A percentile compares a stretch with the other conserved stretches of the same genome.
Evolutionary conservation across 2,888 invertebrate genomes (phyloP).

Genomic region (Mesoligia furuncula): DNA sequence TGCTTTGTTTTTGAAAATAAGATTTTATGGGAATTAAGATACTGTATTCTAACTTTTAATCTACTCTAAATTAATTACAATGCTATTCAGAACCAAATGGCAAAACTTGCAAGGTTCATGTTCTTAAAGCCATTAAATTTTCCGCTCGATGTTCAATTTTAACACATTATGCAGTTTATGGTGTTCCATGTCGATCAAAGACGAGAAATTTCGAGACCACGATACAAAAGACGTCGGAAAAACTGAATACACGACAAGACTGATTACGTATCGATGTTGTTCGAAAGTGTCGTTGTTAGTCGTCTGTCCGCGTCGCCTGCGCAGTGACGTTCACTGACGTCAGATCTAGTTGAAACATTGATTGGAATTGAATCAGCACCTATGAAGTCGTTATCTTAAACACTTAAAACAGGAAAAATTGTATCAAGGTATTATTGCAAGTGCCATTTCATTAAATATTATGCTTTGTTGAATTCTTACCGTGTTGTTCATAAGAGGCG

Average conservation of each 20-base stretch:
- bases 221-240: conserved; percentile 19
- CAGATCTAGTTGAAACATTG: conserved; percentile 61
- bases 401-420: conserved; percentile 63
- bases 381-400: conserved; percentile 64
- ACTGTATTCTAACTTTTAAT: background rate
- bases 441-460: conserved; percentile 59
- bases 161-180: background rate
- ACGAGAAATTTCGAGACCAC: background rate
- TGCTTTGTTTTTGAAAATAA: conserved; percentile 14
- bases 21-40: background rate
- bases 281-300: conserved; percentile 51
- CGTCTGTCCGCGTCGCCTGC: conserved; percentile 35
- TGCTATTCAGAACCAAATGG: background rate
- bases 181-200: background rate
- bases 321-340: conserved; percentile 58
- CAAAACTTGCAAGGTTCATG: background rate
- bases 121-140: background rate
- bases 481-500: conserved; percentile 57
- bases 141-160: background rate
- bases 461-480: conserved; percentile 63
- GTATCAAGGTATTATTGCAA: conserved; percentile 54
- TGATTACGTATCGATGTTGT: conserved; percentile 57
- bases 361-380: conserved; percentile 68
- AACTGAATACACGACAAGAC: conserved; percentile 35
- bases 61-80: background rate